These are phyloP conservation scores for Leptobrachium ailaonicum DNA, from an alignment of 2,113 vertebrate genomes.

Conservation along the genomic window DNA sequence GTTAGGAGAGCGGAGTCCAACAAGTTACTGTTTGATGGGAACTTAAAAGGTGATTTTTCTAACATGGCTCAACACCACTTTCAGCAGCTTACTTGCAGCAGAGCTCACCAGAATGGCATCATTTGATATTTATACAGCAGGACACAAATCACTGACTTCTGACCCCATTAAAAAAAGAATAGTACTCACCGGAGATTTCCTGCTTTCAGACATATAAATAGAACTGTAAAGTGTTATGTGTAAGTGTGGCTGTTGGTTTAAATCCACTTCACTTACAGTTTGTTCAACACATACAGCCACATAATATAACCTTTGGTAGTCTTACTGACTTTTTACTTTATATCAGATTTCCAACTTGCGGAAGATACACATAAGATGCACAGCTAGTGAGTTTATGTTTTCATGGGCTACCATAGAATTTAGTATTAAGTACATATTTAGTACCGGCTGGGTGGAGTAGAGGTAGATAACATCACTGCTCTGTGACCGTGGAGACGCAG, in stretches of 20 bases:
- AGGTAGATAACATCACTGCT: too few relatives aligned
- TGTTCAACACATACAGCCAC: neutral
- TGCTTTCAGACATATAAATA: slow-evolving; percentile 12
- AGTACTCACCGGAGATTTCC: slow-evolving; percentile 16
- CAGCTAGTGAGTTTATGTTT: too few relatives aligned
- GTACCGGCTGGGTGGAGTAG: too few relatives aligned
- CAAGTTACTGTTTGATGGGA: neutral
- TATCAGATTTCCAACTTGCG: too few relatives aligned
- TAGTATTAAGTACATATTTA: too few relatives aligned
- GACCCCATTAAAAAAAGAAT: slow-evolving; percentile 40
- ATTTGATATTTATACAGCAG: slow-evolving; percentile 36
- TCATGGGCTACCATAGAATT: too few relatives aligned
- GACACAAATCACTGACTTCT: slow-evolving; percentile 44
- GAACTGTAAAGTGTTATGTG: slow-evolving; percentile 2
- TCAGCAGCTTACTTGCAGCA: slow-evolving; percentile 16
- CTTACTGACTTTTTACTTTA: too few relatives aligned
- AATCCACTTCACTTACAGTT: neutral
- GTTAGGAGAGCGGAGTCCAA: neutral
- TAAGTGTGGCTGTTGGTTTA: neutral
- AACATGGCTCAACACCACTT: slow-evolving; percentile 25
- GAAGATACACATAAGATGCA: too few relatives aligned
- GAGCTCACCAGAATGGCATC: slow-evolving; percentile 18
- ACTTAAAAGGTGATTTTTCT: slow-evolving; percentile 15
- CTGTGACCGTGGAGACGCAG: too few relatives aligned
- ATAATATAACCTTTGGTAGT: neutral